Evolutionary conservation across 30 jellyfish, hydroid and myxozoan genomes (phyloP), one percentile per base, ranked within the genome.

Genomic region (Clytia hemisphaerica): DNA sequence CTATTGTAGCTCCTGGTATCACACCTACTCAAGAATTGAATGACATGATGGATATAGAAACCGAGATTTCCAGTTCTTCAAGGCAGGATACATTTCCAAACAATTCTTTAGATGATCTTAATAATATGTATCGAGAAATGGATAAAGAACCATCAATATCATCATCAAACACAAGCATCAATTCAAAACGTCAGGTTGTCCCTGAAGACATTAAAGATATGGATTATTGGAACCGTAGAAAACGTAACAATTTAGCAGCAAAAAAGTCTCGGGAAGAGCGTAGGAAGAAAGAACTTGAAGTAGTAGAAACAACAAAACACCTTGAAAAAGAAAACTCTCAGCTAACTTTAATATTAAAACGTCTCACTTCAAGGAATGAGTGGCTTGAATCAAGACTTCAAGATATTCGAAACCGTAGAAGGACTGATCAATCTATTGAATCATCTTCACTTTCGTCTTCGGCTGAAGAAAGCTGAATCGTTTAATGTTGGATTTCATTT

Each of bases 201-300:
- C 95, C 95, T 1, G 95, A 83, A 12, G 42, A 58, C 9, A 18
- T 47, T 19, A 83, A 83, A 67, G 87, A 74, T 63, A 47, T 12
- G 15, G 95, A 83, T 4, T 83, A 83, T 50, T 83, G 95, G 92
- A 85, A 83, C 27, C 55, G 72, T 49, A 45, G 95, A 18, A 67
- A 72, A 37, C 25, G 95, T 35, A 83, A 83, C 37, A 83, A 83
- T 58, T 61, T 61, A 19, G 95, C 95, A 1, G 95, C 95, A 18
- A 83, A 83, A 58, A 83, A 75, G 42, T 83, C 95, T 15, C 85
- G 95, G 22, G 91, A 73, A 45, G 83, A 83, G 54, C 83, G 95
- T 16, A 55, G 95, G 54, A 75, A 63, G 45, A 83, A 67, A 50
- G 95, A 83, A 58, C 61, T 83, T 14, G 91, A 83, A 45, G 90